A percentile compares a stretch with the other conserved stretches of the same genome.
Conservation (phyloP, 2,888 invertebrate species). For the Muschampia plurimacula region DNA sequence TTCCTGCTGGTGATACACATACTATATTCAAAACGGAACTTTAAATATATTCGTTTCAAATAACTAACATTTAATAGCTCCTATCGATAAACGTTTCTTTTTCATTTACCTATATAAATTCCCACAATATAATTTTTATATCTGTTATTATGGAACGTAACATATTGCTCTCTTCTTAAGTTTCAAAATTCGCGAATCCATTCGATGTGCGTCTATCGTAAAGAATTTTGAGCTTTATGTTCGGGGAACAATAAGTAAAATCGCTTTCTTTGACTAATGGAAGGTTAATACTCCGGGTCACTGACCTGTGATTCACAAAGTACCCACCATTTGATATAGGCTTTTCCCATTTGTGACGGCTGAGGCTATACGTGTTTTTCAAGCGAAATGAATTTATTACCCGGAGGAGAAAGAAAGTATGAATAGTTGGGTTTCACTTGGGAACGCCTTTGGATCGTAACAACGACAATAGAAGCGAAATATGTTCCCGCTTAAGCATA, state of each 20-base stretch:
- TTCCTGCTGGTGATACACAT: too few species aligned
- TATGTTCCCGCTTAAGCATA: not conserved
- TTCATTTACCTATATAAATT: not conserved
- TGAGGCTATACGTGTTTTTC: conserved; percentile 53
- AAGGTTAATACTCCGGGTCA: conserved; percentile 66
- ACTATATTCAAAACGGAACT: too few species aligned
- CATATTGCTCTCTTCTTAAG: conserved; percentile 9
- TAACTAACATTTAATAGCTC: not conserved
- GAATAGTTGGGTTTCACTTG: conserved; percentile 20
- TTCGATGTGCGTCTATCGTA: conserved; percentile 3
- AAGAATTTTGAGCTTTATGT: conserved; percentile 45
- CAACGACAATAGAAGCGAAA: conserved; percentile 16
- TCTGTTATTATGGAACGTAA: not conserved
- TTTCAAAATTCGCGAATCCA: not conserved
- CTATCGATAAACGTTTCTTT: not conserved
- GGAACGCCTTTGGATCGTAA: conserved; percentile 23
- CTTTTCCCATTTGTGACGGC: conserved; percentile 61
- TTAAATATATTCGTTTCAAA: not conserved
- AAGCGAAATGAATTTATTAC: conserved; percentile 49
- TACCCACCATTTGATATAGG: conserved; percentile 63
- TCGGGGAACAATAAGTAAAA: conserved; percentile 38
- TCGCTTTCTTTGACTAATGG: conserved; percentile 36
- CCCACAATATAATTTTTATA: not conserved
- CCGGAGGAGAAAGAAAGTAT: conserved; percentile 18
- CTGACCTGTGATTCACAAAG: conserved; percentile 70